phyloP scores from a whole-genome alignment of 2,113 vertebrate genomes.

The Hypocryptadius cinnamomeus region DNA sequence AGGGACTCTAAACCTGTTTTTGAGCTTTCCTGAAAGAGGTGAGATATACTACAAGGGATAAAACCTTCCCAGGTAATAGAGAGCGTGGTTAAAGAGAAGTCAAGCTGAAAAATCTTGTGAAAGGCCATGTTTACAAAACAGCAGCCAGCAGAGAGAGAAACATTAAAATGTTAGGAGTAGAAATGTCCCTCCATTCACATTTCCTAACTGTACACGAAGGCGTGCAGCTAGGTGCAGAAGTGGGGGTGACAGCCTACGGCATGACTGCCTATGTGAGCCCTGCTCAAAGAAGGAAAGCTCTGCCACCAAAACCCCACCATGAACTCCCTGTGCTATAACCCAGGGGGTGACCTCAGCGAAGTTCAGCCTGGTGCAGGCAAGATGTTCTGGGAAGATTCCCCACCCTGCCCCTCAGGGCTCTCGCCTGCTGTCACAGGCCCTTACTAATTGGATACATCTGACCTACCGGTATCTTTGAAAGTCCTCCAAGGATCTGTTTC shows the following conservation, averaged over 20 bases:
- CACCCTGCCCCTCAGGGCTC: neutral
- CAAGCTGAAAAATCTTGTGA: neutral
- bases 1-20: neutral
- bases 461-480: conserved; percentile 35
- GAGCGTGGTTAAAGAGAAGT: neutral
- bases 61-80: neutral
- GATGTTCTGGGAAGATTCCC: neutral
- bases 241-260: neutral
- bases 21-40: neutral
- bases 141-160: neutral
- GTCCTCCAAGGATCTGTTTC: conserved; percentile 33
- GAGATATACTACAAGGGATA: neutral
- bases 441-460: conserved; percentile 56
- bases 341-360: neutral
- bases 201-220: rapidly evolving
- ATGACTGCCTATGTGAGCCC: rapidly evolving
- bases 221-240: rapidly evolving
- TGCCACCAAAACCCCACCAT: neutral
- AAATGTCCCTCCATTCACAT: neutral
- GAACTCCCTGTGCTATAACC: neutral
- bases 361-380: neutral
- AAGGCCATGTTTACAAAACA: neutral
- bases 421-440: neutral
- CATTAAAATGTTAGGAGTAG: neutral
- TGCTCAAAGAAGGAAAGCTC: neutral